Evolutionary conservation across 92 coral and sea anemone species (phyloP).

Genomic region (Hydrozoanthus gracilis): DNA sequence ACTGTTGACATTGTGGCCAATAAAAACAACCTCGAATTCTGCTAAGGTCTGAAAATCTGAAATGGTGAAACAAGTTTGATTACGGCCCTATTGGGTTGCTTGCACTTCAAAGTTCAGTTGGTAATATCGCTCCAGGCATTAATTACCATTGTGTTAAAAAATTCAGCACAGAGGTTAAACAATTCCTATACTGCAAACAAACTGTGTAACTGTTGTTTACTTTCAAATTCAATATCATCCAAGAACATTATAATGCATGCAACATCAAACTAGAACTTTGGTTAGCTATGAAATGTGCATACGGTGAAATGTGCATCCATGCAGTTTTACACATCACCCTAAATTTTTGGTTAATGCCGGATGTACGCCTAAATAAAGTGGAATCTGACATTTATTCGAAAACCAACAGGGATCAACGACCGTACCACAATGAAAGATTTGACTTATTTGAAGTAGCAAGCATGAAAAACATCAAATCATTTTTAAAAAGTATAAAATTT

Average conservation of each 20-base stretch:
- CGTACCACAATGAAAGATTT: conserved; percentile 3
- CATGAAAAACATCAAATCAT: conserved; percentile 14
- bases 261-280: neutral
- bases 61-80: neutral
- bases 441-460: neutral
- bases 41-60: neutral
- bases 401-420: neutral
- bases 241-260: neutral
- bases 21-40: neutral
- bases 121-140: neutral
- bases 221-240: conserved; percentile 28
- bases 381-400: neutral
- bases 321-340: neutral
- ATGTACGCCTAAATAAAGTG: neutral
- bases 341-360: neutral
- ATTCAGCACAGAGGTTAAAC: neutral
- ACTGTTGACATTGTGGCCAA: neutral
- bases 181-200: conserved; percentile 37
- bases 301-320: too few relatives aligned
- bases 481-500: too few relatives aligned
- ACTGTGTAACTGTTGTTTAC: neutral
- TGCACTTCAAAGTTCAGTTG: neutral
- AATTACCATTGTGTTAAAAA: neutral
- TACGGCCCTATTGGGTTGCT: neutral
- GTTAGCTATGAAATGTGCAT: neutral